phyloP scores from a whole-genome alignment of 2,113 vertebrate genomes.

The Gymnarchus niloticus region DNA sequence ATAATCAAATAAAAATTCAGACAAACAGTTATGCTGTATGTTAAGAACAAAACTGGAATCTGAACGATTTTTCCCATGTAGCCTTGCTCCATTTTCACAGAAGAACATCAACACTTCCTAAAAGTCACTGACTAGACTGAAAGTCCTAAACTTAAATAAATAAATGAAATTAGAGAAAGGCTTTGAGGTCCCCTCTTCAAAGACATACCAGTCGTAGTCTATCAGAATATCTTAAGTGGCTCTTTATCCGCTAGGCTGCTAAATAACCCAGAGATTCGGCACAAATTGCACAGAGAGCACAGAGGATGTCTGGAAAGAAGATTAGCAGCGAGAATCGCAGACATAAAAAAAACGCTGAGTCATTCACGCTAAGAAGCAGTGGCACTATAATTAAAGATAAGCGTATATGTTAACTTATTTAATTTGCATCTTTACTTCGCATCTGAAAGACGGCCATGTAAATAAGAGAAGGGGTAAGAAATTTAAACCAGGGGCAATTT shows the following conservation, averaged over 20 bases:
- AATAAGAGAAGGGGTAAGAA: background rate
- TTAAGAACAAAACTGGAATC: background rate
- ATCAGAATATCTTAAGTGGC: constrained; percentile 29
- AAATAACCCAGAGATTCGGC: constrained; percentile 35
- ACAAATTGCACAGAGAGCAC: constrained; percentile 23
- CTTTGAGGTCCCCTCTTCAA: constrained; percentile 24
- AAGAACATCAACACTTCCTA: constrained; percentile 6
- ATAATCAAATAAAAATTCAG: background rate
- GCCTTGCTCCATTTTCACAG: background rate
- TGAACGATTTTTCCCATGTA: background rate
- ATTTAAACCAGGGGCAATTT: constrained; percentile 17
- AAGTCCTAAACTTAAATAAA: background rate
- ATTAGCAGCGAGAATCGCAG: constrained; percentile 39
- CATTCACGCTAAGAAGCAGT: constrained; percentile 28
- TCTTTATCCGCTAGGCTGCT: constrained; percentile 33
- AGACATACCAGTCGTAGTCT: constrained; percentile 24
- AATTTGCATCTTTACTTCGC: background rate
- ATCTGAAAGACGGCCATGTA: background rate
- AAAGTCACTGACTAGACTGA: background rate
- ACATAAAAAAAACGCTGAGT: constrained; percentile 42
- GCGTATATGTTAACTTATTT: constrained; percentile 23
- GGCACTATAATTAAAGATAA: constrained; percentile 33
- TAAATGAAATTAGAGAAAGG: constrained; percentile 9
- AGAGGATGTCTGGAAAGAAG: constrained; percentile 32
- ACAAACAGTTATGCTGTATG: background rate